Conservation (phyloP, 2,113 vertebrate genomes). For the Crotalus helleri region DNA sequence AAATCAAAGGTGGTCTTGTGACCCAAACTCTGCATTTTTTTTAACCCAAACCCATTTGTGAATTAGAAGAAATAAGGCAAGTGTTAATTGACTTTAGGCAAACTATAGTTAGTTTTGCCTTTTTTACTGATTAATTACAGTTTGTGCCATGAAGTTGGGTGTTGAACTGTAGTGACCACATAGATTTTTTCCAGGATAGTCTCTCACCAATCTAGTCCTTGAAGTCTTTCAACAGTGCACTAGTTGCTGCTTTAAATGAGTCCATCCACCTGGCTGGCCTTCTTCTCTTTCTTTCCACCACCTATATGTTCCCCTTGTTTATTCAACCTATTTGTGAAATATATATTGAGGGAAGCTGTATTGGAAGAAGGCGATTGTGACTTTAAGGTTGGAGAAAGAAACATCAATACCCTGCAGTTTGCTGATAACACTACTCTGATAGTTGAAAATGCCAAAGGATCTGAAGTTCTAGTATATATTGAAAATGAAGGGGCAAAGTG, state of each 20-base stretch:
- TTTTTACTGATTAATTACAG: not conserved
- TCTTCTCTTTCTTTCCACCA: not conserved
- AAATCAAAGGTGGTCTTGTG: not conserved
- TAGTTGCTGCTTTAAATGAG: not conserved
- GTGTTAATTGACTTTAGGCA: not conserved
- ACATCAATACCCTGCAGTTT: not conserved
- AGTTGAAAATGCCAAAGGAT: not conserved
- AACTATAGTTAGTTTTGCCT: not conserved
- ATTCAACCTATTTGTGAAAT: not conserved
- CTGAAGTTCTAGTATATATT: not conserved
- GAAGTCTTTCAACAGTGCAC: not conserved
- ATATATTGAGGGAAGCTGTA: not conserved
- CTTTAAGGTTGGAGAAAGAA: not conserved
- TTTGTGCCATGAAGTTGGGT: not conserved
- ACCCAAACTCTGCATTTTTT: not conserved
- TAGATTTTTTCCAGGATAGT: not conserved
- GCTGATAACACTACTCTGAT: not conserved
- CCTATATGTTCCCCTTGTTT: not conserved
- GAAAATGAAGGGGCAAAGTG: not conserved
- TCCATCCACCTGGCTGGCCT: not conserved
- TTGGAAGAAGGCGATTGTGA: not conserved
- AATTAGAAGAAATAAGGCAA: not conserved
- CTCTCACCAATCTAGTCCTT: not conserved
- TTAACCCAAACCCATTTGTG: not conserved
- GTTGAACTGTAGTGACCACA: not conserved